Evolutionary conservation across 2,797 vertebrate genomes (phyloP).

Genomic region (Macropus fuliginosus): DNA sequence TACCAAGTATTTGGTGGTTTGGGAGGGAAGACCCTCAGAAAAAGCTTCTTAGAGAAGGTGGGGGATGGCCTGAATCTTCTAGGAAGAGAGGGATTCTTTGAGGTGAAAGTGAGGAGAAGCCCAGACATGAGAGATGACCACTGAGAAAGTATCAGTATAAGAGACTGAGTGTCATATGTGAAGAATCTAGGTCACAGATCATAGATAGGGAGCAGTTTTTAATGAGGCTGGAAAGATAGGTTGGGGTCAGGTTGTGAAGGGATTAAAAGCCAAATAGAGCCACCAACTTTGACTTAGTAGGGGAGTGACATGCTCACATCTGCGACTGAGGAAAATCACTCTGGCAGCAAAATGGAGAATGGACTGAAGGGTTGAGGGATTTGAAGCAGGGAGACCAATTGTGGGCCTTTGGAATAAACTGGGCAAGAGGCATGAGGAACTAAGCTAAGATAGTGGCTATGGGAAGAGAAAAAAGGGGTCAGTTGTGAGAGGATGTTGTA

Average conservation of each 20-base stretch:
- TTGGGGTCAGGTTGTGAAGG: not conserved
- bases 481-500: not conserved
- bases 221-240: not conserved
- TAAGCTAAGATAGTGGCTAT: not conserved
- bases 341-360: not conserved
- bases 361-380: not conserved
- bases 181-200: not conserved
- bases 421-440: not conserved
- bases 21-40: not conserved
- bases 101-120: not conserved
- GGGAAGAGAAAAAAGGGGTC: not conserved
- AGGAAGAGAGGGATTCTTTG: not conserved
- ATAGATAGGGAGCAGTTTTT: not conserved
- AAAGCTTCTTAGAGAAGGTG: not conserved
- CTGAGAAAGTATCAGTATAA: not conserved
- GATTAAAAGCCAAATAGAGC: not conserved
- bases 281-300: not conserved
- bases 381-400: not conserved
- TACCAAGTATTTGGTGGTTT: not conserved
- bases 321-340: not conserved
- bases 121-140: not conserved
- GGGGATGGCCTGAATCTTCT: not conserved
- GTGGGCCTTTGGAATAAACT: not conserved
- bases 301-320: not conserved
- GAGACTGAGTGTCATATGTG: not conserved